Evolutionary conservation across 2,888 invertebrate species (phyloP), one percentile per base, ranked within the genome.

Genomic region (Melolontha melolontha): DNA sequence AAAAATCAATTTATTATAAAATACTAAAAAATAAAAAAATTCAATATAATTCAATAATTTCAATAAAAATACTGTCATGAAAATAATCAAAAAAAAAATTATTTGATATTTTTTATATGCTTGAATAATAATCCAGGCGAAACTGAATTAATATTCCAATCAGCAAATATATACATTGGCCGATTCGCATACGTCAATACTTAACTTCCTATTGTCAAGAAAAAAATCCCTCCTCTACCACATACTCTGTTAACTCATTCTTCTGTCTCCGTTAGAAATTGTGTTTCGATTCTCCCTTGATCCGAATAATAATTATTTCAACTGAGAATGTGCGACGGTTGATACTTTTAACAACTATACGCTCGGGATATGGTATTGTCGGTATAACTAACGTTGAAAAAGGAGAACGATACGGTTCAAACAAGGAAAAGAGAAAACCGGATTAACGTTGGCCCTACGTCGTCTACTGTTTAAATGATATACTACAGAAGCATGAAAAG

Each of bases 131-230:
- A 59, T 29, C 34, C 34, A 34, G 44, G 44, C 29, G 59, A 44
- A 59, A 59, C 44, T 42, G 59, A 59, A 59, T 59, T 59, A 59
- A 47, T 44, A 59, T 59, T 59, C 27, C 42, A 59, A 59, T 59
- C 44, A 17, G 7, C 44, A 59, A 44, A 59, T 59, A 59, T 34
- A 4, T 22, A 34, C 29, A 47, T 59, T 59, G 27, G 42, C 44
- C 14, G 59, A 40, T 57, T 57, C 57, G 27, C 57, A 42, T 41
- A 57, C 42, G 39, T 17, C 41, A 27, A 22, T 41, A 41, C 42
- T 41, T 42, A 57, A 57, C 41, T 57, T 57, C 57, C 57, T 57
- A 57, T 57, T 57, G 57, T 57, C 42, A 22, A 22, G 57, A 42
- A 41, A 57, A 55, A 55, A 41, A 14, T 22, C 27, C 17, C 42